These are phyloP conservation scores for Eueides isabella DNA, from an alignment of 1,140 invertebrate genomes.

Conservation along the genomic window DNA sequence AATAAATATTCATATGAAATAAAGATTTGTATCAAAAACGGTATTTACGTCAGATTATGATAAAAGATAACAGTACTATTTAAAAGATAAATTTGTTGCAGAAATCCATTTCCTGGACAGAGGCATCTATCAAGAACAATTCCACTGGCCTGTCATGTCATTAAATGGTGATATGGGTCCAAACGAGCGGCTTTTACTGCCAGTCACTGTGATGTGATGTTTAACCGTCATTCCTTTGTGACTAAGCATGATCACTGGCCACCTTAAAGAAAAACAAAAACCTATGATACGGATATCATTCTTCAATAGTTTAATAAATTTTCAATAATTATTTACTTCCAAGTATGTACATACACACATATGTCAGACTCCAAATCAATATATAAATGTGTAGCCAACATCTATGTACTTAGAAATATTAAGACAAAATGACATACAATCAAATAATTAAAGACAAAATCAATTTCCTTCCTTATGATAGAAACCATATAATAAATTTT, in stretches of 20 bases:
- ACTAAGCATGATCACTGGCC: constrained; percentile 18
- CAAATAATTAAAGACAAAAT: no score
- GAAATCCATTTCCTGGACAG: constrained; percentile 32
- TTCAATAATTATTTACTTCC: no score
- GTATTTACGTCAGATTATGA: background rate
- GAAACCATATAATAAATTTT: no score
- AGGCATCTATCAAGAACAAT: constrained; percentile 54
- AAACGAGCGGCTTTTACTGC: constrained; percentile 43
- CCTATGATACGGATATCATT: background rate
- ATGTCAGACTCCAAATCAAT: no score
- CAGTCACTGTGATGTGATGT: constrained; percentile 46
- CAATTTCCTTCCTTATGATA: no score
- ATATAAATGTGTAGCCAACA: no score
- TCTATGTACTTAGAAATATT: no score
- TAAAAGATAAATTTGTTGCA: constrained; percentile 29
- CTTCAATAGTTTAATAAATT: background rate
- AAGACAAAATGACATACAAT: no score
- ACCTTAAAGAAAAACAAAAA: background rate
- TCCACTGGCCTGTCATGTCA: constrained; percentile 49
- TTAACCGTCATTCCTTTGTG: constrained; percentile 29
- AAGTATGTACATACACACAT: no score
- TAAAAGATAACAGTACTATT: background rate
- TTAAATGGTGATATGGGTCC: constrained; percentile 54
- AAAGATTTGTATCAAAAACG: background rate
- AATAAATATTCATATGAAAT: no score